These are phyloP conservation scores for Heliangelus exortis DNA, from an alignment of 2,797 vertebrate species.

Conservation along the genomic window DNA sequence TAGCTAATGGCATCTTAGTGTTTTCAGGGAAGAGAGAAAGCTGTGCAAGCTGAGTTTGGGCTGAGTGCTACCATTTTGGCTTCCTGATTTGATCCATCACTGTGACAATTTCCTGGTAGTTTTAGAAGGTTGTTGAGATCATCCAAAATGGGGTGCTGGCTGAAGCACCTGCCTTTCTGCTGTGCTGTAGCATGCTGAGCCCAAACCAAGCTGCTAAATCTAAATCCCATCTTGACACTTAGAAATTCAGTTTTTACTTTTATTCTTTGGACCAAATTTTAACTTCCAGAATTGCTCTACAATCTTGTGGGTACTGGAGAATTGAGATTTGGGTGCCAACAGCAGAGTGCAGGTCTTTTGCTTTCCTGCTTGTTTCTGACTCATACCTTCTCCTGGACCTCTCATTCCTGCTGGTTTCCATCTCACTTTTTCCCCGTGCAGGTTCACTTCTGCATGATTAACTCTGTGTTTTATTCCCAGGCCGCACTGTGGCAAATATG, in stretches of 20 bases:
- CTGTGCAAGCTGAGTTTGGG: neutral
- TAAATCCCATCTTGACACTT: neutral
- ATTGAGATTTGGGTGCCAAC: neutral
- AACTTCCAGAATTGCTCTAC: neutral
- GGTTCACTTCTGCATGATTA: neutral
- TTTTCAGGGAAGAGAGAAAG: neutral
- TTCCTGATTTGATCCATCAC: neutral
- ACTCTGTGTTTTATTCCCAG: neutral
- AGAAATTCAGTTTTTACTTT: neutral
- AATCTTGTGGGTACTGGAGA: neutral
- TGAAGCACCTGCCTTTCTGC: neutral
- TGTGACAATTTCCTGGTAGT: neutral
- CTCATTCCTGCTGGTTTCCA: neutral
- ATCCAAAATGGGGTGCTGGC: neutral
- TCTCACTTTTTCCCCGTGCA: neutral
- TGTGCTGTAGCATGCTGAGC: neutral
- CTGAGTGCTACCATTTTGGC: neutral
- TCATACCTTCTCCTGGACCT: neutral
- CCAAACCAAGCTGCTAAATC: neutral
- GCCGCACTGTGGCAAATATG: neutral
- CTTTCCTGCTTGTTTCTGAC: neutral
- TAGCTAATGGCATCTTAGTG: fast-evolving
- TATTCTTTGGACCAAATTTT: neutral
- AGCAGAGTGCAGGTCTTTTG: neutral
- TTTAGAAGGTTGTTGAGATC: neutral